Conservation (phyloP, 2,888 invertebrate species). For the Lepidochrysops patricia region DNA sequence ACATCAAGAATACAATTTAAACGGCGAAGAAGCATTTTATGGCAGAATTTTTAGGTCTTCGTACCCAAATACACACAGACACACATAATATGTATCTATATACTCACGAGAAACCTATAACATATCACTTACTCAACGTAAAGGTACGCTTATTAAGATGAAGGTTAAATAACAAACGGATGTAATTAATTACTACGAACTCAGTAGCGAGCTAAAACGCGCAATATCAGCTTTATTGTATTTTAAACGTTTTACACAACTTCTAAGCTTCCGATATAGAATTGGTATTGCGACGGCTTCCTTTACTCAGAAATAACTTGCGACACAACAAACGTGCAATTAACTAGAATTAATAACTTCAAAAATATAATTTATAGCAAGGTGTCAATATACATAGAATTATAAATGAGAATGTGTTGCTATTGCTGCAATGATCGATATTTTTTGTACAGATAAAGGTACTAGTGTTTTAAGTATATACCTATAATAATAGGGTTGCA, state of each 20-base stretch:
- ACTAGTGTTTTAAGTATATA: too few relatives aligned
- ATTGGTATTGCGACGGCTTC: neutral
- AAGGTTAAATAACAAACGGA: slow-evolving; percentile 12
- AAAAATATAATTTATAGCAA: neutral
- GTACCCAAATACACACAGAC: too few relatives aligned
- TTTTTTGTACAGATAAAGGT: neutral
- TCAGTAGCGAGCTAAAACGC: neutral
- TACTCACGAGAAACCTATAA: too few relatives aligned
- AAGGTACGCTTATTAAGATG: neutral
- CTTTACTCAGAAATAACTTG: neutral
- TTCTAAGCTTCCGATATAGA: neutral
- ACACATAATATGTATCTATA: too few relatives aligned
- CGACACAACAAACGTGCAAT: neutral
- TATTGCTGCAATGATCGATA: neutral
- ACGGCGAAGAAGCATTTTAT: too few relatives aligned
- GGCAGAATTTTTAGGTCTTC: too few relatives aligned
- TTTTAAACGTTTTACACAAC: neutral
- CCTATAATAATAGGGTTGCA: too few relatives aligned
- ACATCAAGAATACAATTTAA: too few relatives aligned
- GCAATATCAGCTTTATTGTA: neutral
- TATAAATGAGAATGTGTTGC: neutral
- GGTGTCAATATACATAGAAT: neutral
- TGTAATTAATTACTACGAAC: neutral
- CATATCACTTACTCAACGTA: too few relatives aligned
- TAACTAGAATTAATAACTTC: neutral